Conservation (phyloP, 1,140 invertebrate genomes). For the Druon quercuslanigerum region DNA sequence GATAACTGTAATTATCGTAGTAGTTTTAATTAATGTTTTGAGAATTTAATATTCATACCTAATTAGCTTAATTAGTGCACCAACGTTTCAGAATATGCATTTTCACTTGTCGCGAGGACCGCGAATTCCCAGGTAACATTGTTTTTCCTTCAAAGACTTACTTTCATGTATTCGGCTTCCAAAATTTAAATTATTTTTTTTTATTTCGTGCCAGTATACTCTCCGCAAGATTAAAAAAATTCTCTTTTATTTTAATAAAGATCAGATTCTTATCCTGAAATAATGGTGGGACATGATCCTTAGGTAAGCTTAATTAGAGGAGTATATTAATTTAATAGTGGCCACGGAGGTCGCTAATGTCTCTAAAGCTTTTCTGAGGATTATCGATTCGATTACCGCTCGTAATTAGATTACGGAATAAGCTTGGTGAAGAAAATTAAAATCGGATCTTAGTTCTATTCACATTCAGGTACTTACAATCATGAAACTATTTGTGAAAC, state of each 20-base stretch:
- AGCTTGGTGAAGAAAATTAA: background rate
- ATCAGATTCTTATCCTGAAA: slow-evolving; percentile 56
- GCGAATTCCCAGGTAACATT: slow-evolving; percentile 24
- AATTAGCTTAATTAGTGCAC: slow-evolving; percentile 23
- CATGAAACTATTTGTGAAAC: too few species aligned
- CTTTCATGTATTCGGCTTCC: background rate
- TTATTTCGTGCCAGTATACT: background rate
- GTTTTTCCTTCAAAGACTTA: slow-evolving; percentile 14
- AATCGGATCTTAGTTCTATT: background rate
- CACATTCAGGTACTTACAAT: background rate
- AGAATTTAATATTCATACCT: slow-evolving; percentile 20
- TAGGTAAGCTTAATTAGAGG: slow-evolving; percentile 17
- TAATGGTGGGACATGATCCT: slow-evolving; percentile 40
- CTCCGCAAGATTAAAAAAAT: background rate
- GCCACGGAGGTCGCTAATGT: background rate
- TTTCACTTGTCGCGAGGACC: slow-evolving; percentile 27
- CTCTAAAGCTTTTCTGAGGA: background rate
- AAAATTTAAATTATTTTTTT: slow-evolving; percentile 57
- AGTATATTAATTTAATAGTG: slow-evolving; percentile 25
- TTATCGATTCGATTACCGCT: slow-evolving; percentile 9
- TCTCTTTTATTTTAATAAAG: background rate
- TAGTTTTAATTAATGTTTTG: slow-evolving; percentile 28
- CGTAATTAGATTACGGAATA: slow-evolving; percentile 5
- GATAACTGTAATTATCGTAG: slow-evolving; percentile 16
- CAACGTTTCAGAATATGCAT: slow-evolving; percentile 23